Evolutionary conservation across 2,888 invertebrate species (phyloP).

Genomic region (Sclerodermus sp.): DNA sequence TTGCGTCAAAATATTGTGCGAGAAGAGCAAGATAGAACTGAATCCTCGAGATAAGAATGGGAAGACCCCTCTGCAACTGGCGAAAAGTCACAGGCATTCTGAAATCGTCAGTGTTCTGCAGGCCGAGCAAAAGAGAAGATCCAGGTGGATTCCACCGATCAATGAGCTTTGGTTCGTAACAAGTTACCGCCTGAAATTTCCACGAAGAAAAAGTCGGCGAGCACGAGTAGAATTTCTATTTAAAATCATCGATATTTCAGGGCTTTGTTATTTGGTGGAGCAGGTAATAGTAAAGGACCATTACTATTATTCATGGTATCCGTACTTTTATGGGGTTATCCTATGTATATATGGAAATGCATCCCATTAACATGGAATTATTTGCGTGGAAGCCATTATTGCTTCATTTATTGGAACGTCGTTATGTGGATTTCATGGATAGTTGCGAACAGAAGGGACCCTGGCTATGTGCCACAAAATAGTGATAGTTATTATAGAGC

Average conservation of each 20-base stretch:
- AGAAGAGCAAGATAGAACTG: slow-evolving; percentile 86
- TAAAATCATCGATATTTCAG: too few relatives aligned
- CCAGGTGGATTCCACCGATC: slow-evolving; percentile 84
- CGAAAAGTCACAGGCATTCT: slow-evolving; percentile 83
- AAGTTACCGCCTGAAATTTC: too few relatives aligned
- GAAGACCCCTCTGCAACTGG: slow-evolving; percentile 87
- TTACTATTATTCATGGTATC: slow-evolving; percentile 82
- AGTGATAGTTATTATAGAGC: slow-evolving; percentile 88
- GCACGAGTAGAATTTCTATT: too few relatives aligned
- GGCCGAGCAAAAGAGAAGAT: slow-evolving; percentile 76
- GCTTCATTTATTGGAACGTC: slow-evolving; percentile 87
- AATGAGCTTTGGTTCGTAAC: slow-evolving; percentile 73
- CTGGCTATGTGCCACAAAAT: slow-evolving; percentile 86
- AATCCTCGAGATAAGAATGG: slow-evolving; percentile 89
- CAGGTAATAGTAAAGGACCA: slow-evolving; percentile 88
- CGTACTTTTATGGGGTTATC: slow-evolving; percentile 88
- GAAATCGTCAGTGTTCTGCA: slow-evolving; percentile 82
- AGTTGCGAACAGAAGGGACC: slow-evolving; percentile 85
- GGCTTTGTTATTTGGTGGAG: slow-evolving; percentile 87
- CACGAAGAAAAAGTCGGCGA: too few relatives aligned
- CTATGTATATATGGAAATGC: slow-evolving; percentile 89
- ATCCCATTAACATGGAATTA: slow-evolving; percentile 90
- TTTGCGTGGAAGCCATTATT: slow-evolving; percentile 81
- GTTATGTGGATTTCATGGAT: slow-evolving; percentile 94
- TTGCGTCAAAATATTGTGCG: slow-evolving; percentile 84